Percentiles rank a stretch among this genome's conserved stretches.
Evolutionary conservation across 2,888 invertebrate species (phyloP).

Genomic region (Uloborus plumipes): DNA sequence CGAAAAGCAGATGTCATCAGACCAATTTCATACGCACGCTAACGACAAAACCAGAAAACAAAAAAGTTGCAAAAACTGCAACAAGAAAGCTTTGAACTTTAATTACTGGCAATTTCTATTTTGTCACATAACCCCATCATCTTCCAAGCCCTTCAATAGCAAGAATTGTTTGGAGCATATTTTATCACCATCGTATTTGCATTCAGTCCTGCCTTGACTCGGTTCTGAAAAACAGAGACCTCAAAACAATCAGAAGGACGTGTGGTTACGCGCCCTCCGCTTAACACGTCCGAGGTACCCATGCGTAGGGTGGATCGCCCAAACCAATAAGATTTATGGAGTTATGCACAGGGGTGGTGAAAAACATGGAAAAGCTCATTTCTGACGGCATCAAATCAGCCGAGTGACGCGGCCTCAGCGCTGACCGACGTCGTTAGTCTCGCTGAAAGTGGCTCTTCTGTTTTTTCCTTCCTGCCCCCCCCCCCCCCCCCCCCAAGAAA

Average conservation of each 20-base stretch:
- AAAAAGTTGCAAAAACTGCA: too few species aligned
- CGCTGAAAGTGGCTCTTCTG: too few species aligned
- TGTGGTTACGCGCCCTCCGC: not conserved
- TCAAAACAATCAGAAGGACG: not conserved
- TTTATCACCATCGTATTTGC: not conserved
- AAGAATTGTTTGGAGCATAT: not conserved
- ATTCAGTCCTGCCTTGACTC: not conserved
- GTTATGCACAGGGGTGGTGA: constrained; percentile 13
- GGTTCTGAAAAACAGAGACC: too few species aligned
- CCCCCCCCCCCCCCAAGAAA: not conserved
- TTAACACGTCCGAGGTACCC: not conserved
- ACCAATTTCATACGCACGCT: too few species aligned
- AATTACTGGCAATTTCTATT: too few species aligned
- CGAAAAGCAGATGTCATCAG: too few species aligned
- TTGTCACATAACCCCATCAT: too few species aligned
- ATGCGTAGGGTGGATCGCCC: constrained; percentile 15
- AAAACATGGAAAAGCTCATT: constrained; percentile 15
- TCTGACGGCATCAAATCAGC: constrained; percentile 19
- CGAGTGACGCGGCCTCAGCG: not conserved
- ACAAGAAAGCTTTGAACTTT: too few species aligned
- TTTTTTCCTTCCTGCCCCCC: not conserved
- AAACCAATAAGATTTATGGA: constrained; percentile 31
- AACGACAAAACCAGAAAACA: too few species aligned
- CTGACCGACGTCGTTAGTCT: too few species aligned
- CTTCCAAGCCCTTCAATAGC: too few species aligned